A percentile compares a stretch with the other conserved stretches of the same genome.
phyloP scores from a whole-genome alignment of 2,113 vertebrate genomes.

The Laticauda colubrina region DNA sequence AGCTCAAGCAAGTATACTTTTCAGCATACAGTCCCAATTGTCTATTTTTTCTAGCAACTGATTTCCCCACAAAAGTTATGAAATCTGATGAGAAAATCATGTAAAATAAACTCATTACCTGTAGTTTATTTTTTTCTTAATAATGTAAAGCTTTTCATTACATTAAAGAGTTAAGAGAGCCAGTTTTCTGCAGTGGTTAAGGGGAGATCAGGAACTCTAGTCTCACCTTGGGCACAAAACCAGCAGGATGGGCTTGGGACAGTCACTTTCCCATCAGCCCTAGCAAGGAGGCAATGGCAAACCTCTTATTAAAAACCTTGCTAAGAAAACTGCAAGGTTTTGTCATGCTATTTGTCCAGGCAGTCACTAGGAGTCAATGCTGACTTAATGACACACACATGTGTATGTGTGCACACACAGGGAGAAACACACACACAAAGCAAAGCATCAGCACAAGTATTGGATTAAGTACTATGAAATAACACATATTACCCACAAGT shows the following conservation, averaged over 20 bases:
- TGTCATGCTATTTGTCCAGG: background rate
- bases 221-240: background rate
- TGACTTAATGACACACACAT: background rate
- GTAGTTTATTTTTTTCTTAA: background rate
- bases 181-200: background rate
- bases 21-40: background rate
- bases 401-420: rapidly evolving
- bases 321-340: background rate
- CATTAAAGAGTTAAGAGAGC: background rate
- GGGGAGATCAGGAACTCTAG: background rate
- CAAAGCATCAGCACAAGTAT: background rate
- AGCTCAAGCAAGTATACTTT: background rate
- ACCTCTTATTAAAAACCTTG: background rate
- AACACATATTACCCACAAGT: background rate
- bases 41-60: background rate
- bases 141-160: background rate
- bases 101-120: background rate
- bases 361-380: background rate
- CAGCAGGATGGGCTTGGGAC: background rate
- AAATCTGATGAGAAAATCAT: background rate
- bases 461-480: background rate
- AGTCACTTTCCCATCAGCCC: background rate
- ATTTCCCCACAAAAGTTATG: background rate
- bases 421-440: background rate
- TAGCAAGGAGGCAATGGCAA: background rate